These are phyloP conservation scores for Blastobasis lacticolella DNA, from an alignment of 2,888 invertebrate genomes.

Conservation along the genomic window DNA sequence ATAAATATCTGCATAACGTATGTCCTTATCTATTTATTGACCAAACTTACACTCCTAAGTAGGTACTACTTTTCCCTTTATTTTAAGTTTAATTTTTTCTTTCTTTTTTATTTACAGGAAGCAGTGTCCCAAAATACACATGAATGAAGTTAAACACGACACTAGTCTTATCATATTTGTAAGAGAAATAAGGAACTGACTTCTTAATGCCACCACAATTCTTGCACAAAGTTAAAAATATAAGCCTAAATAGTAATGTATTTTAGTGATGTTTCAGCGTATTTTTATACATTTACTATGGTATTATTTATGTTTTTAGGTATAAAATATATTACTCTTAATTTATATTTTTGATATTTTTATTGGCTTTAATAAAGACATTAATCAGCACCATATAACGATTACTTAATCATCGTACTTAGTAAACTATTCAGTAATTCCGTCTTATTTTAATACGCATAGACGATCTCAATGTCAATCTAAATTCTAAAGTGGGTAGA, in stretches of 20 bases:
- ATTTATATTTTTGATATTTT: constrained; percentile 8
- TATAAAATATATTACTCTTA: constrained; percentile 16
- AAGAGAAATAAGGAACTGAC: constrained; percentile 64
- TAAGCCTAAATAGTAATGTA: constrained; percentile 45
- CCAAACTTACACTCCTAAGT: constrained; percentile 13
- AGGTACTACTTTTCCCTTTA: neutral
- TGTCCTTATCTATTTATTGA: constrained; percentile 46
- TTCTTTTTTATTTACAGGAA: constrained; percentile 62
- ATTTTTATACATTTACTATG: constrained; percentile 8
- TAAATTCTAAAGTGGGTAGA: too few species aligned
- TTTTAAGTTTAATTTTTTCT: constrained; percentile 8
- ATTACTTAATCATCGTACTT: too few species aligned
- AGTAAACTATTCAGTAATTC: too few species aligned
- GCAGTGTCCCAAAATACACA: constrained; percentile 72
- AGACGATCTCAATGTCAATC: too few species aligned
- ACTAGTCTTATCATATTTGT: constrained; percentile 58
- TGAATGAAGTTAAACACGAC: constrained; percentile 52
- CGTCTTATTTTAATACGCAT: too few species aligned
- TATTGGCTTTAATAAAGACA: constrained; percentile 1
- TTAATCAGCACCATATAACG: too few species aligned
- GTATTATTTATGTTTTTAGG: constrained; percentile 15
- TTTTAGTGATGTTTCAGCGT: neutral
- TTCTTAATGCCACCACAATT: constrained; percentile 53
- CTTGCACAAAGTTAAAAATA: constrained; percentile 46
- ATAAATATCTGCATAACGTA: constrained; percentile 64